Evolutionary conservation across 2,113 vertebrate genomes (phyloP).

Genomic region (human): DNA sequence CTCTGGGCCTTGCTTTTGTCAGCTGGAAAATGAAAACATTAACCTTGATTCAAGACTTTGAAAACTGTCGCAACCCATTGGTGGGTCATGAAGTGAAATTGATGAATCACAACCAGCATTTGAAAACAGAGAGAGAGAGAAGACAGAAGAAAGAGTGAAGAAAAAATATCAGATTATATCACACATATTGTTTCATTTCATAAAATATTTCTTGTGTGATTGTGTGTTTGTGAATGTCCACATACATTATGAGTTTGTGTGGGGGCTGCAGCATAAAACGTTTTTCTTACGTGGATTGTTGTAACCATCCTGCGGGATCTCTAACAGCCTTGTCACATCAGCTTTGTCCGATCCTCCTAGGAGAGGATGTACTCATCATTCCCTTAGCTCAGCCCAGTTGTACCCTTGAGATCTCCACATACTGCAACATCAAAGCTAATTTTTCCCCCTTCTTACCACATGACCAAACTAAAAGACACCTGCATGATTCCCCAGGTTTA

Average conservation of each 20-base stretch:
- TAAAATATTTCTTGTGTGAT: neutral
- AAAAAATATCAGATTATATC: neutral
- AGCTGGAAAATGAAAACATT: constrained; percentile 30
- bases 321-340: neutral
- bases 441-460: neutral
- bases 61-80: neutral
- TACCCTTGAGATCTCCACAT: constrained; percentile 29
- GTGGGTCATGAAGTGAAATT: neutral
- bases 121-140: neutral
- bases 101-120: neutral
- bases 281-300: neutral
- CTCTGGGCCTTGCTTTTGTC: neutral
- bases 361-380: neutral
- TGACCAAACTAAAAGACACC: constrained; percentile 45
- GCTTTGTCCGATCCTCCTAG: neutral
- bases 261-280: neutral
- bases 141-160: neutral
- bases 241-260: neutral
- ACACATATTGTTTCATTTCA: neutral
- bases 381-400: neutral
- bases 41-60: neutral
- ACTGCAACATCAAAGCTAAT: neutral
- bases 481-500: constrained; percentile 13
- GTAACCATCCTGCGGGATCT: neutral
- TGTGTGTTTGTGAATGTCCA: neutral